Evolutionary conservation across 1,140 invertebrate species (phyloP).

Genomic region (Macrobrachium rosenbergii): DNA sequence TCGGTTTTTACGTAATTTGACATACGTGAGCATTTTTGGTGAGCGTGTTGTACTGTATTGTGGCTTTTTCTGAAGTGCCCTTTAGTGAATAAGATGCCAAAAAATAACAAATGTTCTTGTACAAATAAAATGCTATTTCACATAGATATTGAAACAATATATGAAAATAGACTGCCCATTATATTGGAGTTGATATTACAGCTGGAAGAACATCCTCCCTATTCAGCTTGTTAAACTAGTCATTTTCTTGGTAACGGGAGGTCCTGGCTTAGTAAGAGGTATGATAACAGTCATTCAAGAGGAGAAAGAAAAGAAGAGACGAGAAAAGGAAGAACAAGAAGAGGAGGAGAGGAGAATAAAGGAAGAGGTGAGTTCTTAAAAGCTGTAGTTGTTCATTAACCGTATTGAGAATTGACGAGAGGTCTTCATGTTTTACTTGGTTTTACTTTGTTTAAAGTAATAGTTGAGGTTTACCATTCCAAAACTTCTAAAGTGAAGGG

Average conservation of each 20-base stretch:
- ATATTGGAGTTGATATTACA: constrained; percentile 59
- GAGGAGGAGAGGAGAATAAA: constrained; percentile 26
- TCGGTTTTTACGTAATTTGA: no score
- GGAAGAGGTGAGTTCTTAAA: constrained; percentile 24
- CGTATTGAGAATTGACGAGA: no score
- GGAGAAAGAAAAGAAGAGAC: constrained; percentile 68
- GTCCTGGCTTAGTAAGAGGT: constrained; percentile 67
- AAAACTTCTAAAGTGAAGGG: no score
- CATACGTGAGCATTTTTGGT: no score
- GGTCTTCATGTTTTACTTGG: no score
- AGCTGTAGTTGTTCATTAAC: neutral
- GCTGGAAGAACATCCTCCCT: constrained; percentile 84
- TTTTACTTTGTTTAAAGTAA: neutral
- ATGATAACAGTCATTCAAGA: constrained; percentile 70
- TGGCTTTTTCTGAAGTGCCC: no score
- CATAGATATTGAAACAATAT: neutral
- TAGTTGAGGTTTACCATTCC: no score
- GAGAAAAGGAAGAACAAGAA: constrained; percentile 32
- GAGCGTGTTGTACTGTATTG: no score
- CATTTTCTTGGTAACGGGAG: constrained; percentile 70
- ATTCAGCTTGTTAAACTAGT: constrained; percentile 82
- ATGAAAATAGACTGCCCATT: neutral
- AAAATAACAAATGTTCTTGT: no score
- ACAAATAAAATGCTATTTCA: neutral
- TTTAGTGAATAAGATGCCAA: no score